Evolutionary conservation across 2,113 vertebrate genomes (phyloP).

Genomic region (Silurus glanis): DNA sequence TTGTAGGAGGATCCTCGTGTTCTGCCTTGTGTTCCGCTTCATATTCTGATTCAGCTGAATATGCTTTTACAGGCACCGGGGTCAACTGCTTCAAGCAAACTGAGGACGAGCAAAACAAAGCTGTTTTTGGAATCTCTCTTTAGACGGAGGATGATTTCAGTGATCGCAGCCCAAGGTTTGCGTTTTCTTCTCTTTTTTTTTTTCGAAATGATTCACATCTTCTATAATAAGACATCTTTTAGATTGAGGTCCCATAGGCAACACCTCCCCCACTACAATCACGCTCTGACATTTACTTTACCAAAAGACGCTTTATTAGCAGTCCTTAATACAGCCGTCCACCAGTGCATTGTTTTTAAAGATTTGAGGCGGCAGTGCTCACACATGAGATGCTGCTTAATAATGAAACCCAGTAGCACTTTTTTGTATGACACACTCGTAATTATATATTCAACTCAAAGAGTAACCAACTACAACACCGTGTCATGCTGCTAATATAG

Average conservation of each 20-base stretch:
- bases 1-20: neutral
- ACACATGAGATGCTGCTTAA: neutral
- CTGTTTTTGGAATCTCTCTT: neutral
- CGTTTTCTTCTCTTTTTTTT: neutral
- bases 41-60: neutral
- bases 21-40: neutral
- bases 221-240: slow-evolving; percentile 25
- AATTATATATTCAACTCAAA: neutral
- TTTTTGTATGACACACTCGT: neutral
- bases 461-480: neutral
- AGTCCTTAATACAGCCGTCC: neutral
- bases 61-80: neutral
- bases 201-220: neutral
- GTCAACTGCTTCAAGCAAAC: neutral
- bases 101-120: neutral
- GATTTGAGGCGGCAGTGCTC: neutral
- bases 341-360: neutral
- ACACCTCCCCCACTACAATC: neutral
- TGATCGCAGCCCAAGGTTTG: neutral
- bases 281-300: neutral
- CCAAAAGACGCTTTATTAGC: slow-evolving; percentile 7
- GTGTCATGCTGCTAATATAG: neutral
- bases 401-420: neutral
- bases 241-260: slow-evolving; percentile 7
- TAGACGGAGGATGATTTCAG: neutral